Base-by-base conservation (phyloP, 2,797 vertebrate genomes). In the Dipus sagitta region DNA sequence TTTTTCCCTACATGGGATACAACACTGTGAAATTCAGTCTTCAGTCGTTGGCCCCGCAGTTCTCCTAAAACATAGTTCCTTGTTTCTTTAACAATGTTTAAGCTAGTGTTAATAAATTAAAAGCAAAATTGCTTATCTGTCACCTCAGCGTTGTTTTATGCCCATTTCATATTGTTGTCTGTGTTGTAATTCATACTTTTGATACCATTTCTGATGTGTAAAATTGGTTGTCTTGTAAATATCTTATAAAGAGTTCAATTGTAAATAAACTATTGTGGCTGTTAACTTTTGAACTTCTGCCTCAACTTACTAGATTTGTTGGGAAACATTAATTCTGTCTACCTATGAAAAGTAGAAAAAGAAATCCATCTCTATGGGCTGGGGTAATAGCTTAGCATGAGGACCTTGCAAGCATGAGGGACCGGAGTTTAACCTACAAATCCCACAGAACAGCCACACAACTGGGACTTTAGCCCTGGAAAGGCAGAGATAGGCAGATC, bases 161-260 rank as follows among this genome's bases (percentile, higher is more conserved):
- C 96, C 90, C 96, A 91, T 97, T 97, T 98, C 97, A 97, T 96
- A 96, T 96, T 96, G 96, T 97, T 96, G 97, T 97, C 97, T 96
- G 96, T 97, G 97, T 97, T 97, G 96, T 97, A 96, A 97, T 97
- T 97, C 97, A 97, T 97, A 97, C 97, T 97, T 98, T 98, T 97
- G 97, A 98, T 98, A 97, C 97, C 97, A 97, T 98, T 98, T 98
- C 97, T 97, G 97, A 98, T 96, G 97, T 97, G 97, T 97, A 97
- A 97, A 98, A 97, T 97, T 94, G 96, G 97, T 97, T 97, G 97
- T 98, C 97, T 97, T 98, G 97, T 98, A 98, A 98, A 98, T 98
- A 98, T 97, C 97, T 98, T 97, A 98, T 97, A 97, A 97, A 97
- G 95, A 97, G 96, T 97, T 97, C 94, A 96, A 94, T 92, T 98